A percentile compares a stretch with the other conserved stretches of the same genome.
These are phyloP conservation scores for Sesamia nonagrioides DNA, from an alignment of 1,140 invertebrate genomes.

Conservation along the genomic window DNA sequence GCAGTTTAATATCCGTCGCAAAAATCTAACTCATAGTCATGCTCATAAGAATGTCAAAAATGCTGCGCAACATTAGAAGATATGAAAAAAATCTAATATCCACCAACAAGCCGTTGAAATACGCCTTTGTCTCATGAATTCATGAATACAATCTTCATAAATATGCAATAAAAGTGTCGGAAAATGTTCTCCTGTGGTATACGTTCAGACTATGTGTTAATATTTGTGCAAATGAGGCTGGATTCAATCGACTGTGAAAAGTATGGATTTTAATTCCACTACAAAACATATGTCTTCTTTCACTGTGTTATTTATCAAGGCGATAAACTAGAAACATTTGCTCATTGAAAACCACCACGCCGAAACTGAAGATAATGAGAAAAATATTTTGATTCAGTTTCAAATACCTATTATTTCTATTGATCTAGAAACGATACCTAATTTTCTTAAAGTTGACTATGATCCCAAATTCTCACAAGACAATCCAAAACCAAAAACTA, in stretches of 20 bases:
- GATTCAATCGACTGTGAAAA: conserved; percentile 16
- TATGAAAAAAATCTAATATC: conserved; percentile 39
- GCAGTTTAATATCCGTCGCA: conserved; percentile 16
- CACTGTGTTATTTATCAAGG: background rate
- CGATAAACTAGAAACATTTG: background rate
- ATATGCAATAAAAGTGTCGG: conserved; percentile 37
- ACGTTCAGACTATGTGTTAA: background rate
- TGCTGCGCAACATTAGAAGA: conserved; percentile 12
- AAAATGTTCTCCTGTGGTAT: conserved; percentile 6
- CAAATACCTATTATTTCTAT: too few relatives aligned
- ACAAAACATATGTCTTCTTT: background rate
- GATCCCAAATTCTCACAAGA: too few relatives aligned
- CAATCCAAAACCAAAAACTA: too few relatives aligned
- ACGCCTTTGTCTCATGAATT: conserved; percentile 44
- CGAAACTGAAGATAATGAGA: background rate
- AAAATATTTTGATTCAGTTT: background rate
- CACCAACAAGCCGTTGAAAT: conserved; percentile 29
- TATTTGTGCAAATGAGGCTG: conserved; percentile 4
- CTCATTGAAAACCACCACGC: background rate
- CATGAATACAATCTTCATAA: conserved; percentile 52
- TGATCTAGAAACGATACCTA: too few relatives aligned
- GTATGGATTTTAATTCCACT: conserved; percentile 2
- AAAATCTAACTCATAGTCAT: background rate
- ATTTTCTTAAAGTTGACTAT: too few relatives aligned
- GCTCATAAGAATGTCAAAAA: background rate